Base-by-base conservation (phyloP, 2,797 vertebrate species). In the Etheostoma nigrum region DNA sequence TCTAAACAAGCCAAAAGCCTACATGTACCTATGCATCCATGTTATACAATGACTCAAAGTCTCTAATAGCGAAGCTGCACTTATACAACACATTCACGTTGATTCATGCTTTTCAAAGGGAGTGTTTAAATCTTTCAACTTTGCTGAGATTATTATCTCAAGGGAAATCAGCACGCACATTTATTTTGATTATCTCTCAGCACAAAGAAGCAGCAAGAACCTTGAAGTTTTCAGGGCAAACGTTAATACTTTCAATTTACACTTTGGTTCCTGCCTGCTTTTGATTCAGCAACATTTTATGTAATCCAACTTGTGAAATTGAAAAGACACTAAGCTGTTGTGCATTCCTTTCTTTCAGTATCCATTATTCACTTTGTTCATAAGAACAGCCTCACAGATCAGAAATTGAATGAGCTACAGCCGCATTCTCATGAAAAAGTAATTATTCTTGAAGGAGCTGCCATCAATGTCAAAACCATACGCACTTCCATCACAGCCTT, bases 111-210 rank as follows among this genome's bases (percentile, higher is more conserved):
- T 79, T 76, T 51, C 30, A 18, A 42, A 58, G 44, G 21, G 23
- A 13, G 25, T 44, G 57, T 76, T 75, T 76, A 54, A 73, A 76
- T 63, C 66, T 27, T 60, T 44, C 4, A 4, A 47, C 68, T 57
- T 76, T 55, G 53, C 59, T n/a, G 67, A 76, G 59, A 79, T 71
- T 76, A 78, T 82, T 42, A 74, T 79, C 84, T 83, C 74, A 15
- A 18, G 82, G 87, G 85, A 86, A 89, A 91, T 88, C 79, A 82
- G 69, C 25, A 2, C 27, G 1, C 6, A 0, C 21, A 15, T 88
- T 83, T 74, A 73, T 84, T 88, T 76, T 78, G 84, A 78, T 90
- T 81, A 82, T 30, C 81, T 72, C 63, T 36, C 40, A 10, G 69
- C 67, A 73, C 54, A 76, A 78, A 81, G 47, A 74, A 47, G 59